phyloP scores from a whole-genome alignment of 2,113 vertebrate species.

The Dromiciops gliroides region DNA sequence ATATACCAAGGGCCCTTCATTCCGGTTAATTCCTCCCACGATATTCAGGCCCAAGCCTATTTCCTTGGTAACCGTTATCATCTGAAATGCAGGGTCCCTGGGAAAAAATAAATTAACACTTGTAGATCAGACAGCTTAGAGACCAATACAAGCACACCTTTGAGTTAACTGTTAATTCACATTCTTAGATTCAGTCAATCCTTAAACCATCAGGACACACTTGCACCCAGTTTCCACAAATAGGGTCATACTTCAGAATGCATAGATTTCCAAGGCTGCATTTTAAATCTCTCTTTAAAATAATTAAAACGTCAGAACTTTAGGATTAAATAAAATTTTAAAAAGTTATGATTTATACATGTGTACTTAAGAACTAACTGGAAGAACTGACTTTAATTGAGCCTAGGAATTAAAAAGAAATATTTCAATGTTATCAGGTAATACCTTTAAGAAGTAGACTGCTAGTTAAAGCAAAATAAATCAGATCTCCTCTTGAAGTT shows the following conservation, averaged over 20 bases:
- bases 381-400: conserved; percentile 18
- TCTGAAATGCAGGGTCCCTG: conserved; percentile 90
- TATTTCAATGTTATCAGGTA: conserved; percentile 3
- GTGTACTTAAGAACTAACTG: conserved; percentile 1
- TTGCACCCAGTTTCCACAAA: not conserved
- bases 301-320: conserved; percentile 32
- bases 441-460: conserved; percentile 16
- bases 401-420: conserved; percentile 37
- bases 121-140: conserved; percentile 63
- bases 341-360: not conserved
- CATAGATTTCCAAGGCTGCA: conserved; percentile 1
- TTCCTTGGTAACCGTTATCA: conserved; percentile 92
- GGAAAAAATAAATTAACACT: conserved; percentile 67
- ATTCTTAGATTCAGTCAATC: conserved; percentile 19
- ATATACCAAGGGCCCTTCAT: conserved; percentile 94
- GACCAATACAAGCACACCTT: not conserved
- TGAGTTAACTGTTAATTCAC: conserved; percentile 33
- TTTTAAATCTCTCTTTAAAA: conserved; percentile 42
- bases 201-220: not conserved
- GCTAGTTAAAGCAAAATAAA: conserved; percentile 51
- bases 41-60: conserved; percentile 92
- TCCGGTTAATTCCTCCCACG: conserved; percentile 91
- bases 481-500: not conserved
- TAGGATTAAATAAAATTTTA: conserved; percentile 23
- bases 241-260: conserved; percentile 28